Evolutionary conservation across 2,797 vertebrate genomes (phyloP).

Genomic region (Bradypodion pumilum): DNA sequence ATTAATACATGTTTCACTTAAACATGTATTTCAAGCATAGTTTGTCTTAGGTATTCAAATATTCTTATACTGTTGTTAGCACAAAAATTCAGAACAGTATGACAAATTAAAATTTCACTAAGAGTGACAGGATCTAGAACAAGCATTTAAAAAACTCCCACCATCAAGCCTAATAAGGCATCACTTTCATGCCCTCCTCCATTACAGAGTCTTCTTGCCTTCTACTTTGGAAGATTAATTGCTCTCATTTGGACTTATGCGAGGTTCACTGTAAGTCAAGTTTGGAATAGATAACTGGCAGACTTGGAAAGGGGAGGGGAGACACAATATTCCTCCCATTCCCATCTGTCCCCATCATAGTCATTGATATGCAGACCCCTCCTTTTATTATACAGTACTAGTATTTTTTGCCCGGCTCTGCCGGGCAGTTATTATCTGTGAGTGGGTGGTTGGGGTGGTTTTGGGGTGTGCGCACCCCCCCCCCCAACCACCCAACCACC

Average conservation of each 20-base stretch:
- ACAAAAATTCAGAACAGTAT: not conserved
- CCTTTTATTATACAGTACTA: too few relatives aligned
- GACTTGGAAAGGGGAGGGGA: not conserved
- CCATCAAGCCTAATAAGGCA: not conserved
- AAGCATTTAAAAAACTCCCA: too few relatives aligned
- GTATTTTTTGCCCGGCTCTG: too few relatives aligned
- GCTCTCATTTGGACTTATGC: not conserved
- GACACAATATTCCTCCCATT: too few relatives aligned
- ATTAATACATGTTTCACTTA: too few relatives aligned
- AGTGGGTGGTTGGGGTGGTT: too few relatives aligned
- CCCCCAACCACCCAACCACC: too few relatives aligned
- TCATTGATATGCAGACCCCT: too few relatives aligned
- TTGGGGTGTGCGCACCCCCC: too few relatives aligned
- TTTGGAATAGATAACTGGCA: not conserved
- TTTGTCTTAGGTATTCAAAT: not conserved
- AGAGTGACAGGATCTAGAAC: not conserved
- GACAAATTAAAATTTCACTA: not conserved
- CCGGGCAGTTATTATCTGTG: too few relatives aligned
- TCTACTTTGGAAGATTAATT: not conserved
- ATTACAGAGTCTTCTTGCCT: too few relatives aligned
- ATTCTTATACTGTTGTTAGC: not conserved
- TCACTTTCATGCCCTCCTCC: not conserved
- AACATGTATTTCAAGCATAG: not conserved
- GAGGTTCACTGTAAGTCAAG: not conserved
- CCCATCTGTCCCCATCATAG: not conserved